Evolutionary conservation across 2,888 invertebrate species (phyloP), one percentile per base, ranked within the genome.

Genomic region (Sinohyriopsis cumingii): DNA sequence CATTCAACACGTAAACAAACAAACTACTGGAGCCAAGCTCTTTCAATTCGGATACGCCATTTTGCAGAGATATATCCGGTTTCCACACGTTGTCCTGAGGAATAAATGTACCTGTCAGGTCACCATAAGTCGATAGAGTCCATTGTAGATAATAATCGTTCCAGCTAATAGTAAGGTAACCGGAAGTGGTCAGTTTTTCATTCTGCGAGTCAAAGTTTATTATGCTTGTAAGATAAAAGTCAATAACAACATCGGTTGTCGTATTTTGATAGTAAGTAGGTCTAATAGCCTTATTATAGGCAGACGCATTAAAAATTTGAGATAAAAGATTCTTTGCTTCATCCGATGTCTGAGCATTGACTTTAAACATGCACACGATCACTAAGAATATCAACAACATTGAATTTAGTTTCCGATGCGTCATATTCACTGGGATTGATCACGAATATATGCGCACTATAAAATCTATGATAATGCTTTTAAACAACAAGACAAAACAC

Each of bases 141-240:
- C 76, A 76, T 5, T 45, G 25, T 22, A 76, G 59, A 24, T 67
- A 71, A 33, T 70, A 65, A 28, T 76, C 76, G 12, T 65, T 24
- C 76, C 76, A 76, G 1, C 28, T 24, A 12, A 76, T 71, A 60
- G 20, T 61, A n/a, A 76, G 65, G 59, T 67, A 76, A 6, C 71
- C 72, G 9, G 72, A 71, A 6, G 73, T 71, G 62, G 72, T 72
- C 55, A 76, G 33, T 5, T 69, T 69, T 62, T 76, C 76, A 33
- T 72, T 67, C 6, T 65, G 65, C 57, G 70, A 72, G 28, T 68
- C 63, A 3, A 76, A 57, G 12, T 67, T 67, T 55, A 71, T 71
- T 28, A 76, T 73, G 20, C 60, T 20, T 25, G 69, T 59, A 22
- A 76, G 55, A 55, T 69, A 62, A 9, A 76, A 71, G 33, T 61